phyloP scores from a whole-genome alignment of 2,113 vertebrate species.

The Muntiacus reevesi region DNA sequence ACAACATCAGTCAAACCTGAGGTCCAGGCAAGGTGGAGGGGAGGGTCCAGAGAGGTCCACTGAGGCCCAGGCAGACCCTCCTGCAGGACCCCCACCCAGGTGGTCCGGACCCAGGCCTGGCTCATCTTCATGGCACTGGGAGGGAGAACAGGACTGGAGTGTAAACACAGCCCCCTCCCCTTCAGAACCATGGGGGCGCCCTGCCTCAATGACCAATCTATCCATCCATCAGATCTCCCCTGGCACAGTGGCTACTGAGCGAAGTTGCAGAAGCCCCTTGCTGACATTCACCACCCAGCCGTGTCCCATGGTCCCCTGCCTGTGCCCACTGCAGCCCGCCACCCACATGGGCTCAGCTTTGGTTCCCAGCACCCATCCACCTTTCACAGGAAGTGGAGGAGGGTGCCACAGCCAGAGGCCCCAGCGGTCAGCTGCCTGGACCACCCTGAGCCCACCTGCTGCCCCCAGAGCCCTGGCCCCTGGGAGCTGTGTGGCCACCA shows the following conservation, averaged over 20 bases:
- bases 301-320: rapidly evolving
- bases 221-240: neutral
- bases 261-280: neutral
- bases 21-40: neutral
- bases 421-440: rapidly evolving
- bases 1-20: neutral
- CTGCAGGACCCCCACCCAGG: neutral
- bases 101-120: neutral
- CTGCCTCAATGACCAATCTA: neutral
- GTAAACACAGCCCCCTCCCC: no score
- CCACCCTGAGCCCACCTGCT: neutral
- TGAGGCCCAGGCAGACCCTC: neutral
- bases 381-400: neutral
- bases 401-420: rapidly evolving
- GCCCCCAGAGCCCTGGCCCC: neutral
- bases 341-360: neutral
- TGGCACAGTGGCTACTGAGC: neutral
- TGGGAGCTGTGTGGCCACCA: neutral
- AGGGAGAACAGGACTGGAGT: neutral
- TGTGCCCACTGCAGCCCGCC: rapidly evolving
- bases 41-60: neutral
- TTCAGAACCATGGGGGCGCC: neutral
- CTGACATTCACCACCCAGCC: neutral
- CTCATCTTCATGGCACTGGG: neutral
- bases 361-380: neutral